Evolutionary conservation across 2,888 invertebrate genomes (phyloP), one percentile per base, ranked within the genome.

Genomic region (Heteromurus nitidus): DNA sequence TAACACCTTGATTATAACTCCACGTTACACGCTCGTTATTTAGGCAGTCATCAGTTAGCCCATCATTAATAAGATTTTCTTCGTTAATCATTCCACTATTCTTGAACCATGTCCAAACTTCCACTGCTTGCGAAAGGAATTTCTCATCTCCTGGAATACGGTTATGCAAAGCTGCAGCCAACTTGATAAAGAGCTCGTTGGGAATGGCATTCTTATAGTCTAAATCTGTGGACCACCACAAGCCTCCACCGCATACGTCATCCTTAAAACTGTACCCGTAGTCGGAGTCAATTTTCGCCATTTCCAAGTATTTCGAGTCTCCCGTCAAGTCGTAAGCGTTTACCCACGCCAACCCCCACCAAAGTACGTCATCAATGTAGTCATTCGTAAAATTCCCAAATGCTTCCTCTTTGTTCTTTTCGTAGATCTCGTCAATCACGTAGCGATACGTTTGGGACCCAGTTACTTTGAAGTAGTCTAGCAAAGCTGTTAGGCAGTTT

Each of bases 1-100:
- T 85, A 1, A 85, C 84, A 9, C 85, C 86, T 65, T 86, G 86
- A 55, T 86, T 86, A 50, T 86, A 86, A 9, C 84, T 84, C 86
- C 86, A 86, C 3, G 85, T 82, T 0, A 74, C 80, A 1, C 30
- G 58, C 9, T 80, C 80, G 73, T 86, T 86, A 55, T 85, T 86
- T 26, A 65, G 44, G 58, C 86, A 86, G 22, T 83, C 79, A 5
- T 67, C 65, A 11, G 82, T 82, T 9, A 86, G 74, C 1, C 86
- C 86, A 74, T 86, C 86, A 31, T 86, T 86, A 24, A 86, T 82
- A 5, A 86, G 53, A 55, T 85, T 82, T 2, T 84, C 84, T 0
- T 62, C 36, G 44, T 86, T 86, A 42, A 86, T 82, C 83, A 86
- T 84, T 20, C 85, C 85, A 55, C 74, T 75, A 11, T 44, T 26